A percentile compares a stretch with the other conserved stretches of the same genome.
phyloP scores from a whole-genome alignment of 1,140 invertebrate species.

The Arctopsyche grandis region DNA sequence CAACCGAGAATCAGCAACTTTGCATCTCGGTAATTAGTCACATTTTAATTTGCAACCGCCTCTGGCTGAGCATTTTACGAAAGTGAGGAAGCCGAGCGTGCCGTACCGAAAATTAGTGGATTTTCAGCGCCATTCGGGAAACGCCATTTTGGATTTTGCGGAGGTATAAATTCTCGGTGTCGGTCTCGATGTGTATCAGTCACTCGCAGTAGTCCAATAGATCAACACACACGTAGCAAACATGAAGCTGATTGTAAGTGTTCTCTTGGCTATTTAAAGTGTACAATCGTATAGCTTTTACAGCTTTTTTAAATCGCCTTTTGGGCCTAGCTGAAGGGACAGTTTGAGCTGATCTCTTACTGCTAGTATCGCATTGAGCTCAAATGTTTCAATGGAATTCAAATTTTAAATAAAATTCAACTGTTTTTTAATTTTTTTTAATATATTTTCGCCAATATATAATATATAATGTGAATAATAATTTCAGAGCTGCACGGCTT shows the following conservation, averaged over 20 bases:
- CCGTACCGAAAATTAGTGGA: neutral
- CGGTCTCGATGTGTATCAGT: conserved; percentile 15
- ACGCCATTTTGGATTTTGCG: neutral
- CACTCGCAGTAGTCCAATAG: conserved; percentile 24
- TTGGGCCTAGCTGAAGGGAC: too few relatives aligned
- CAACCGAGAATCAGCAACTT: neutral
- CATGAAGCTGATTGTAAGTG: conserved; percentile 40
- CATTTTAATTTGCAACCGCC: conserved; percentile 10
- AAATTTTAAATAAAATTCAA: too few relatives aligned
- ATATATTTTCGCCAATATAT: neutral
- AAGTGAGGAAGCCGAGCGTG: conserved; percentile 16
- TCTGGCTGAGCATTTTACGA: conserved; percentile 4
- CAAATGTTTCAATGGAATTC: too few relatives aligned
- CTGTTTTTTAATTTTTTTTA: neutral
- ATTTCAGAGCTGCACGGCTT: conserved; percentile 45
- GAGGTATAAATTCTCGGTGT: neutral
- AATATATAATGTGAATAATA: too few relatives aligned
- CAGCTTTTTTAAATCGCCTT: too few relatives aligned
- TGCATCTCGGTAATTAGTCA: conserved; percentile 20
- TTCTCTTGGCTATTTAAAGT: too few relatives aligned
- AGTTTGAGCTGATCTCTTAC: too few relatives aligned
- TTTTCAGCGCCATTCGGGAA: neutral
- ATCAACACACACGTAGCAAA: conserved; percentile 6
- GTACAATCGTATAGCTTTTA: too few relatives aligned
- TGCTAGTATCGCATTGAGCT: too few relatives aligned